Conservation (phyloP, 2,888 invertebrate genomes). For the Norana najaformis region DNA sequence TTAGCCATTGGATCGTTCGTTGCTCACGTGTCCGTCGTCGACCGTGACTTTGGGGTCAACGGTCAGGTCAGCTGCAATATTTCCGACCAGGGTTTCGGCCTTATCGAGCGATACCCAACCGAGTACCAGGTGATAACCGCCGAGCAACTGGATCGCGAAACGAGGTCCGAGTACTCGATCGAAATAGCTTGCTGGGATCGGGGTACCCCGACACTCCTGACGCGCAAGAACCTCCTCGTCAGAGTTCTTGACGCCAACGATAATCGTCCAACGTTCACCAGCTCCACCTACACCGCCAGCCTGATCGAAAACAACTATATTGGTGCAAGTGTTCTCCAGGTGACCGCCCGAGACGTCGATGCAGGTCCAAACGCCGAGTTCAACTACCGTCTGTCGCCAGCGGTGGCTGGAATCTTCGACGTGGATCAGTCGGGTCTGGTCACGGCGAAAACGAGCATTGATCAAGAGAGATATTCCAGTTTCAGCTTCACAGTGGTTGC, state of each 20-base stretch:
- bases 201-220: conserved; percentile 9
- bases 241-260: conserved; percentile 39
- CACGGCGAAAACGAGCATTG: conserved; percentile 79
- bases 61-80: conserved; percentile 34
- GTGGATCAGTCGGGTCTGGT: conserved; percentile 79
- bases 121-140: conserved; percentile 38
- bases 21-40: conserved; percentile 37
- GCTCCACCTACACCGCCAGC: conserved; percentile 23
- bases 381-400: conserved; percentile 37
- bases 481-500: conserved; percentile 72
- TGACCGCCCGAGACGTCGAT: conserved; percentile 41
- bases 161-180: conserved; percentile 20
- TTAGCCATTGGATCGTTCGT: conserved; percentile 37
- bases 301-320: conserved; percentile 37
- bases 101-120: conserved; percentile 28
- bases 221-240: conserved; percentile 26
- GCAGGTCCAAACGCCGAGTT: conserved; percentile 34
- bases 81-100: conserved; percentile 33
- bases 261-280: conserved; percentile 35
- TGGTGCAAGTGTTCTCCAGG: conserved; percentile 36
- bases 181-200: conserved; percentile 33
- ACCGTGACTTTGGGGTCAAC: conserved; percentile 36
- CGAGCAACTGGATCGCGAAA: conserved; percentile 33
- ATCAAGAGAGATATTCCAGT: conserved; percentile 81
- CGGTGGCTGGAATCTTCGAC: conserved; percentile 66